phyloP scores from a whole-genome alignment of 2,888 invertebrate species.

The Drosophila borealis region DNA sequence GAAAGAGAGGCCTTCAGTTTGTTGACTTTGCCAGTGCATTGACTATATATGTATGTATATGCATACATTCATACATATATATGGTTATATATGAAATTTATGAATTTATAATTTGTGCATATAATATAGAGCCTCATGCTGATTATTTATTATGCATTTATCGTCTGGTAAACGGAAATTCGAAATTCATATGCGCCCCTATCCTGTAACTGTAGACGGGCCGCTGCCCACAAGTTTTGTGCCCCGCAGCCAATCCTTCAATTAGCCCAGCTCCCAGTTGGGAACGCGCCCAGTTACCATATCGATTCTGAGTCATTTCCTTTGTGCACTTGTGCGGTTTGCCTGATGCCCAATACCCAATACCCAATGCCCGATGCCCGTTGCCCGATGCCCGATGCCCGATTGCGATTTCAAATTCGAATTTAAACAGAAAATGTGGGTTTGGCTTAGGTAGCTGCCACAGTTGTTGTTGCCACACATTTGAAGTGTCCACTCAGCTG shows the following conservation, averaged over 20 bases:
- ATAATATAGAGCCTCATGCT: constrained; percentile 16
- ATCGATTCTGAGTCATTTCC: constrained; percentile 69
- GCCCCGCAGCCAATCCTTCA: constrained; percentile 15
- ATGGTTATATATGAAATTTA: constrained; percentile 9
- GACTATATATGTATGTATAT: background rate
- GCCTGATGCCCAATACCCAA: constrained; percentile 18
- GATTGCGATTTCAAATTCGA: constrained; percentile 34
- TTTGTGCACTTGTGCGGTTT: constrained; percentile 74
- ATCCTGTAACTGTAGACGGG: constrained; percentile 43
- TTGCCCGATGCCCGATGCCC: constrained; percentile 26
- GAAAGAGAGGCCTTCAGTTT: constrained; percentile 36
- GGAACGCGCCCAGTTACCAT: constrained; percentile 4
- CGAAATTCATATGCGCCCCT: constrained; percentile 38
- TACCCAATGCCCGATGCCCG: constrained; percentile 17
- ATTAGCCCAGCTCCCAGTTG: background rate
- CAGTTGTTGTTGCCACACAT: constrained; percentile 36
- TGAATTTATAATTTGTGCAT: constrained; percentile 37
- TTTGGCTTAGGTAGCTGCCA: constrained; percentile 24
- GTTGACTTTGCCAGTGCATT: constrained; percentile 42
- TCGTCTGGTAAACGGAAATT: constrained; percentile 58
- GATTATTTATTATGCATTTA: constrained; percentile 61
- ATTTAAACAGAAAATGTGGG: constrained; percentile 30
- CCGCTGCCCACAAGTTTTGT: constrained; percentile 2
- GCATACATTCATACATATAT: no score
- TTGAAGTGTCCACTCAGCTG: constrained; percentile 76